phyloP scores from a whole-genome alignment of 2,888 invertebrate genomes.

The Eupithecia subfuscata region DNA sequence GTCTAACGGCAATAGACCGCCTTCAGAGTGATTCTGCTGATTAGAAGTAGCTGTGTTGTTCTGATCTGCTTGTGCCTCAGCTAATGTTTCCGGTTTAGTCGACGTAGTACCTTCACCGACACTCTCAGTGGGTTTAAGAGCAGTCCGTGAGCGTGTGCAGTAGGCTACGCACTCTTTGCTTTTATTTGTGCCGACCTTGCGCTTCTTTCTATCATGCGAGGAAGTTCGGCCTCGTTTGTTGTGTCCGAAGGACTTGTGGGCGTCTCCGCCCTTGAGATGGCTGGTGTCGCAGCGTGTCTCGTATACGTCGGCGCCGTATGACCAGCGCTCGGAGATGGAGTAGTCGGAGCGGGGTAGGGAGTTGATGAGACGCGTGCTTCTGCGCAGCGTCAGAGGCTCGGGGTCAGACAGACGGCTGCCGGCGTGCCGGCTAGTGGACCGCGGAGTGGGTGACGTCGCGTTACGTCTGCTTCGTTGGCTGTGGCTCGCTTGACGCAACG shows the following conservation, averaged over 20 bases:
- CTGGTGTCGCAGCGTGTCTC: conserved; percentile 76
- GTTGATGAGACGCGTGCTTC: conserved; percentile 81
- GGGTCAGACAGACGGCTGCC: conserved; percentile 59
- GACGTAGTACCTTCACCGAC: conserved; percentile 68
- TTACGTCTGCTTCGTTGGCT: conserved; percentile 72
- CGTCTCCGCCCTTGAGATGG: conserved; percentile 70
- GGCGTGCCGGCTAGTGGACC: conserved; percentile 67
- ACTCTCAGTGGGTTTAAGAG: conserved; percentile 76
- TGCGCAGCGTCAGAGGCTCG: conserved; percentile 75
- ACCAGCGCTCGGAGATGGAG: conserved; percentile 85
- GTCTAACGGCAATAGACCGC: conserved; percentile 78
- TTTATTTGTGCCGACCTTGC: conserved; percentile 63
- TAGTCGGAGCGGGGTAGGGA: conserved; percentile 78
- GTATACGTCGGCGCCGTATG: conserved; percentile 82
- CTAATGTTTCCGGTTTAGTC: conserved; percentile 57
- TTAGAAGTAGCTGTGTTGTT: conserved; percentile 59
- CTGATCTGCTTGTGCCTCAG: conserved; percentile 56
- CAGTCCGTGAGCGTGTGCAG: conserved; percentile 80
- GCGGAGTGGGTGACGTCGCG: conserved; percentile 74
- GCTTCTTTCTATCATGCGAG: conserved; percentile 78
- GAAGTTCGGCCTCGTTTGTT: conserved; percentile 70
- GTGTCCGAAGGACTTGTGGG: conserved; percentile 58
- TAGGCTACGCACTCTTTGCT: conserved; percentile 75
- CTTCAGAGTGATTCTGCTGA: conserved; percentile 65
- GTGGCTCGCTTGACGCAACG: conserved; percentile 78